Evolutionary conservation across 37 sponge, comb jelly and placozoan genomes (phyloP), one percentile per base, ranked within the genome.

Genomic region (Corticium candelabrum): DNA sequence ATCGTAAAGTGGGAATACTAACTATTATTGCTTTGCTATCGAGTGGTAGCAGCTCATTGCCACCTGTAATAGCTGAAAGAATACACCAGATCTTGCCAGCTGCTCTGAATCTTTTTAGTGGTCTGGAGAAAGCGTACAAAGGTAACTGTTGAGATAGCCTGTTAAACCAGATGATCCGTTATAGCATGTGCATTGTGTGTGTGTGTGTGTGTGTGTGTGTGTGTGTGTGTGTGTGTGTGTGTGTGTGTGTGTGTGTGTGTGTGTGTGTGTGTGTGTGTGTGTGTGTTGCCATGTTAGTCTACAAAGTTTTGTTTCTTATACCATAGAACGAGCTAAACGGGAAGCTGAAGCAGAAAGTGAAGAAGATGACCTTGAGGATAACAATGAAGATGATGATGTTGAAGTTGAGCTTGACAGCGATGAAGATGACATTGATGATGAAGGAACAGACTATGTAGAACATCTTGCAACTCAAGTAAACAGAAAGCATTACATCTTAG

Each of bases 161-260:
- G n/a, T n/a, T n/a, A n/a, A n/a, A n/a, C n/a, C n/a, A n/a, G n/a
- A n/a, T n/a, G n/a, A n/a, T n/a, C n/a, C n/a, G n/a, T n/a, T n/a
- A n/a, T n/a, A n/a, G n/a, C n/a, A n/a, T n/a, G n/a, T n/a, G n/a
- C n/a, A n/a, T n/a, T n/a, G 33, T n/a, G n/a, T n/a, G n/a, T n/a
- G n/a, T n/a, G n/a, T n/a, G n/a, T n/a, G n/a, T n/a, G n/a, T n/a
- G n/a, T 73, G 35, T 34, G 74, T 73, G 74, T 73, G 74, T 73
- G 35, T 34, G n/a, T n/a, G n/a, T n/a, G n/a, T n/a, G n/a, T n/a
- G n/a, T n/a, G n/a, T n/a, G n/a, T n/a, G n/a, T n/a, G 35, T 35
- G 35, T 37, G 40, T 75, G 40, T 37, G 37, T 75, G 40, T 75
- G 76, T 75, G 37, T 75, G 76, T 75, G 40, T 75, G 68, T 2